These are phyloP conservation scores for Proteles cristata DNA, from an alignment of 2,113 vertebrate genomes.

Conservation along the genomic window DNA sequence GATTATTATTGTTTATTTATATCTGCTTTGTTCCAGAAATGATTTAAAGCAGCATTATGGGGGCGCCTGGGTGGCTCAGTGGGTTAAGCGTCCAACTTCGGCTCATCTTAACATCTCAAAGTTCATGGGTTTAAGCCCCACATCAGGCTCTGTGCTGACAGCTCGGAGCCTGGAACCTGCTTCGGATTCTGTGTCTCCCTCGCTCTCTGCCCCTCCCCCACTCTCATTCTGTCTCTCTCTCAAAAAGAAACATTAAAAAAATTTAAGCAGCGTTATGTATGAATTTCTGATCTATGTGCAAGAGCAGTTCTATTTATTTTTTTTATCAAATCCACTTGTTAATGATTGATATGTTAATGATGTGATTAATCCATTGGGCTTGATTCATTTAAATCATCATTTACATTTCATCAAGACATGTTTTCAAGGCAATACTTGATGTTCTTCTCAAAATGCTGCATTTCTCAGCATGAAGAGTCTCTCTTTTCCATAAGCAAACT, in stretches of 20 bases:
- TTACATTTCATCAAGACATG: slow-evolving; percentile 60
- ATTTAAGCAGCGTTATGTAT: background rate
- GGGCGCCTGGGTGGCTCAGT: too few species aligned
- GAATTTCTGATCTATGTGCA: background rate
- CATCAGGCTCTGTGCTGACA: too few species aligned
- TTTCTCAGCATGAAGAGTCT: slow-evolving; percentile 2
- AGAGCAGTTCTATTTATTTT: slow-evolving; percentile 40
- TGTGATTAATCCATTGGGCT: slow-evolving; percentile 66
- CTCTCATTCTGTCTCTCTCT: too few species aligned
- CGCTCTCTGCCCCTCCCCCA: too few species aligned
- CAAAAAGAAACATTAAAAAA: too few species aligned
- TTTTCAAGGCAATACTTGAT: slow-evolving; percentile 64
- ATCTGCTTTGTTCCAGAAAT: slow-evolving; percentile 31
- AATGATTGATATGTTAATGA: slow-evolving; percentile 72
- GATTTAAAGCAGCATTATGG: background rate
- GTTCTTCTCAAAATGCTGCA: slow-evolving; percentile 56
- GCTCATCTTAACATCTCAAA: too few species aligned
- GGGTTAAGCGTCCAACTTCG: too few species aligned
- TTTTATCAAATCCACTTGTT: slow-evolving; percentile 49
- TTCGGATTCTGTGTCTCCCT: too few species aligned
- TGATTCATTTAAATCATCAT: slow-evolving; percentile 69
- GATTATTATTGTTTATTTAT: slow-evolving; percentile 11
- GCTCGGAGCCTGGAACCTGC: too few species aligned
- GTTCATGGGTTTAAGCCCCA: too few species aligned
- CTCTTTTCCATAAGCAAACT: slow-evolving; percentile 19